These are phyloP conservation scores for Thamnophis elegans DNA, from an alignment of 2,797 vertebrate genomes.

Conservation along the genomic window DNA sequence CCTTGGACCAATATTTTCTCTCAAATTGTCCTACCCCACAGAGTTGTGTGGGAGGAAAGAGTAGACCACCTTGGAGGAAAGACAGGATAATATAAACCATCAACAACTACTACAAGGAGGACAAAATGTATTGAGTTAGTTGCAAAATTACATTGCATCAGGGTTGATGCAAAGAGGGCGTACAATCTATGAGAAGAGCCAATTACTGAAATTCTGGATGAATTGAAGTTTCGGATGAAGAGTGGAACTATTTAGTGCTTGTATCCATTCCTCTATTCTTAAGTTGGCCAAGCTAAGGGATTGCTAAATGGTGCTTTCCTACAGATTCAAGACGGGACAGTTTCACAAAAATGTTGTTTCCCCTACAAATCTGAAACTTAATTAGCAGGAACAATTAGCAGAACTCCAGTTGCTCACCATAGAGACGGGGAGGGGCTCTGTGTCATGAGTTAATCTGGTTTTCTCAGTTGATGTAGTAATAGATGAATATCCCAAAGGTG, in stretches of 20 bases:
- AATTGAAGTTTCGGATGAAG: too few relatives aligned
- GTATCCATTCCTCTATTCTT: too few relatives aligned
- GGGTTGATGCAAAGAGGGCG: neutral
- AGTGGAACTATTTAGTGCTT: too few relatives aligned
- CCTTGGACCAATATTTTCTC: neutral
- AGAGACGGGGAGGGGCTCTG: neutral
- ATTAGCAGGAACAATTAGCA: too few relatives aligned
- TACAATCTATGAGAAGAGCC: too few relatives aligned
- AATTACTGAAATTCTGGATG: too few relatives aligned
- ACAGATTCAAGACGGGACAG: neutral
- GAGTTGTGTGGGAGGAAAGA: neutral
- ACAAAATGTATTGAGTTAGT: neutral
- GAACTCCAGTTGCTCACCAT: neutral
- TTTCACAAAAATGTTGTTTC: neutral
- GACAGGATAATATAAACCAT: neutral
- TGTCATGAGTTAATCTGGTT: neutral
- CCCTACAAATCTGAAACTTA: too few relatives aligned
- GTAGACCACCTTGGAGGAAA: neutral
- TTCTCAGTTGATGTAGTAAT: neutral
- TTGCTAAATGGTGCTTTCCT: neutral
- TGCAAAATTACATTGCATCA: neutral
- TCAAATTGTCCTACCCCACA: neutral
- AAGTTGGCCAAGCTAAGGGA: neutral
- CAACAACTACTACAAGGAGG: neutral
- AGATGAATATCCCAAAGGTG: neutral